These are phyloP conservation scores for Epizoanthus scotinus DNA, from an alignment of 92 coral and sea anemone genomes.

Conservation along the genomic window DNA sequence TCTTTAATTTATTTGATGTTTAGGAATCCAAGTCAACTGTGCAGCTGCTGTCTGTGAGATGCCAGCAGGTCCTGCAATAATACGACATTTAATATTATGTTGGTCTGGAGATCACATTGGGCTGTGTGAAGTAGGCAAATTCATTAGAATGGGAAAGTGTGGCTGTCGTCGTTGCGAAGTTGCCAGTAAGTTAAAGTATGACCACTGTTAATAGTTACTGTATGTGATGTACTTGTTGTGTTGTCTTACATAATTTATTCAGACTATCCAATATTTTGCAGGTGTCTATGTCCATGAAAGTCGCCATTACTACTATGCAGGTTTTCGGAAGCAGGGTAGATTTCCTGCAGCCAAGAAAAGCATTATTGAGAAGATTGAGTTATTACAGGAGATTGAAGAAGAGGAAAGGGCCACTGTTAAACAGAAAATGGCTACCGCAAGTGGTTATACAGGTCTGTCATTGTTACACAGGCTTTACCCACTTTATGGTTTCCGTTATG, in stretches of 20 bases:
- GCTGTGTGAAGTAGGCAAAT: slow-evolving; percentile 45
- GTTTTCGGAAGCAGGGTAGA: slow-evolving; percentile 32
- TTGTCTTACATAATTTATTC: slow-evolving; percentile 13
- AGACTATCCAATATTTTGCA: slow-evolving; percentile 5
- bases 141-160: slow-evolving; percentile 40
- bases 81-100: slow-evolving; percentile 48
- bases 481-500: slow-evolving; percentile 57
- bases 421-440: slow-evolving; percentile 43
- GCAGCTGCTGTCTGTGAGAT: slow-evolving; percentile 43
- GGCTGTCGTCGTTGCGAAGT: slow-evolving; percentile 41
- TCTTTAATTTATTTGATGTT: background rate
- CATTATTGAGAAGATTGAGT: slow-evolving; percentile 11
- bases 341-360: slow-evolving; percentile 37
- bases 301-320: slow-evolving; percentile 42
- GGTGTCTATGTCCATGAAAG: slow-evolving; percentile 37
- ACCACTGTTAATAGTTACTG: too few species aligned
- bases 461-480: slow-evolving; percentile 51
- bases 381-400: slow-evolving; percentile 23
- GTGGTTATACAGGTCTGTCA: slow-evolving; percentile 55
- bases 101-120: slow-evolving; percentile 58
- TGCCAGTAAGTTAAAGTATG: slow-evolving; percentile 40
- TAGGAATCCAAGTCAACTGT: background rate
- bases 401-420: slow-evolving; percentile 52
- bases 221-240: background rate
- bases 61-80: slow-evolving; percentile 50